Conservation (phyloP, 35 echinoderm and acorn worm species). For the Lytechinus variegatus region DNA sequence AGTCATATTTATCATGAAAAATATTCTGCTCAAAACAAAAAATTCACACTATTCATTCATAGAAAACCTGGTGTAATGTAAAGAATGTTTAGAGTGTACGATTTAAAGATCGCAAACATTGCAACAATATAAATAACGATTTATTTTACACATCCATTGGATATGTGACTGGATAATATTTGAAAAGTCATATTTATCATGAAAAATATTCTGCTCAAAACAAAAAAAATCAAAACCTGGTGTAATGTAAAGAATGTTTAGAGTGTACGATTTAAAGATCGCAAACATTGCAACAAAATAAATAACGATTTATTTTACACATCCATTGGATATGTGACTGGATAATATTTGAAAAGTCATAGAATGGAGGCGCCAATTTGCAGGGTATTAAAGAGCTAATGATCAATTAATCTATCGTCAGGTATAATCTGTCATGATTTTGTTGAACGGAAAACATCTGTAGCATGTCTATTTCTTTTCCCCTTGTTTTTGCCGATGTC, state of each 20-base stretch:
- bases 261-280: background rate
- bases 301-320: background rate
- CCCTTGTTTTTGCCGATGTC: background rate
- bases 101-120: background rate
- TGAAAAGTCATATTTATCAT: background rate
- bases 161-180: background rate
- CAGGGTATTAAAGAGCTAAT: background rate
- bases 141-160: background rate
- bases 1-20: too few species aligned
- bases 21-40: too few species aligned
- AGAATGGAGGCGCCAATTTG: background rate
- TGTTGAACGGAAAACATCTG: background rate
- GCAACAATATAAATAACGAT: background rate
- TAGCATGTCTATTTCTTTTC: background rate
- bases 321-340: background rate
- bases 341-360: background rate
- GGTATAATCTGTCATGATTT: background rate
- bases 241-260: too few species aligned
- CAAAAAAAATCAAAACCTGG: too few species aligned
- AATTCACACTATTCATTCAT: too few species aligned
- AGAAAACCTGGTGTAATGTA: too few species aligned
- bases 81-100: background rate
- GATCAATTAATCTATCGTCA: background rate
- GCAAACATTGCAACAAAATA: background rate
- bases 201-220: too few species aligned